Conservation (phyloP, 2,797 vertebrate species). For the Semotilus atromaculatus region DNA sequence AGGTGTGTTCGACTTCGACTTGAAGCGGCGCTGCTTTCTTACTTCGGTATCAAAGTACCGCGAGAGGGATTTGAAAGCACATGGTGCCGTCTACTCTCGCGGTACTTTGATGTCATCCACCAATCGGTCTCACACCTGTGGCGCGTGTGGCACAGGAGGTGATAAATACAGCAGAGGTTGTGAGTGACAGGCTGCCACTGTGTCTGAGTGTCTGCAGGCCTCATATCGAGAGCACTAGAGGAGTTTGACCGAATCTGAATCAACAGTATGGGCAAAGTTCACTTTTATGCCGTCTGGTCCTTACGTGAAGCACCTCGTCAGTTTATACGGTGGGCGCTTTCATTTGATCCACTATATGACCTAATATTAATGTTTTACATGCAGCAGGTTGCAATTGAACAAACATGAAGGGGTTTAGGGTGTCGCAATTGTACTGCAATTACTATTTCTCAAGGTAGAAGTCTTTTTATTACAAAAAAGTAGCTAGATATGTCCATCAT, state of each 20-base stretch:
- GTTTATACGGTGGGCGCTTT: slow-evolving; percentile 76
- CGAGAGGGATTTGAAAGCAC: too few relatives aligned
- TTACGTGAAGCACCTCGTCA: slow-evolving; percentile 81
- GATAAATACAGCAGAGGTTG: not conserved
- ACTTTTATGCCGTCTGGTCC: slow-evolving; percentile 84
- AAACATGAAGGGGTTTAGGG: not conserved
- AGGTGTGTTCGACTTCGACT: too few relatives aligned
- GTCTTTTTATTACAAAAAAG: not conserved
- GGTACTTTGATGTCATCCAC: not conserved
- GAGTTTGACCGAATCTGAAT: not conserved
- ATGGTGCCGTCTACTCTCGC: not conserved
- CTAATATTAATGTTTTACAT: not conserved
- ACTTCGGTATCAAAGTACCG: too few relatives aligned
- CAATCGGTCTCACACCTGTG: not conserved
- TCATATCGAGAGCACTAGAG: not conserved
- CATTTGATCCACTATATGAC: not conserved
- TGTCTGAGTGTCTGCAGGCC: not conserved
- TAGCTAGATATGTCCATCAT: not conserved
- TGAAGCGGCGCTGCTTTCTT: too few relatives aligned
- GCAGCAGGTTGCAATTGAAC: not conserved
- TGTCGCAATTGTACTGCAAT: not conserved
- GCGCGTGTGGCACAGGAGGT: not conserved
- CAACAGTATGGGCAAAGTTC: slow-evolving; percentile 67
- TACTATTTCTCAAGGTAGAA: not conserved
- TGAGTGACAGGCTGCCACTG: not conserved